phyloP scores from a whole-genome alignment of 2,888 invertebrate genomes.

The Apocheima hispidaria region DNA sequence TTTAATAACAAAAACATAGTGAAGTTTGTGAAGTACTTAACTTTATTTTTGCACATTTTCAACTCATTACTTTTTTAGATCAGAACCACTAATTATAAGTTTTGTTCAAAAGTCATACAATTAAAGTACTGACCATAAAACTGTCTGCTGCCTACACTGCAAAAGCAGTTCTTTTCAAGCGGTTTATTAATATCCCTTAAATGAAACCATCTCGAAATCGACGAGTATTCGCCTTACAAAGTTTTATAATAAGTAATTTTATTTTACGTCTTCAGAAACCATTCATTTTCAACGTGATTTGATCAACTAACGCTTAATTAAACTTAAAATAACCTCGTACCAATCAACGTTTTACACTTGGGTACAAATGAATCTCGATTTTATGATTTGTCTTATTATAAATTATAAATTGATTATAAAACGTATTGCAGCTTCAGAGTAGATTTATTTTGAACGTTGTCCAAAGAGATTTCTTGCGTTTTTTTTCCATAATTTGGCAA shows the following conservation, averaged over 20 bases:
- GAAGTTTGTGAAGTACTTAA: background rate
- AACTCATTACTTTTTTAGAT: background rate
- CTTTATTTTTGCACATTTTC: background rate
- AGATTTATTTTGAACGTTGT: too few species aligned
- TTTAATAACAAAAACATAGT: background rate
- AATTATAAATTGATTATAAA: too few species aligned
- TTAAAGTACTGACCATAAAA: background rate
- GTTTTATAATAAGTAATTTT: background rate
- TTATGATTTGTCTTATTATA: too few species aligned
- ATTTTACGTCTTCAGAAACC: background rate
- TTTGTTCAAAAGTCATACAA: background rate
- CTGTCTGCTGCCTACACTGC: background rate
- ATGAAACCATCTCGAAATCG: background rate
- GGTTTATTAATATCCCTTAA: conserved; percentile 4
- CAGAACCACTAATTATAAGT: background rate
- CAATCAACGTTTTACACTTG: too few species aligned
- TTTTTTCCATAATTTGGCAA: too few species aligned
- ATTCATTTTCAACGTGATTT: too few species aligned
- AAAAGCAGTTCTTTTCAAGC: background rate
- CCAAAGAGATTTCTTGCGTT: too few species aligned
- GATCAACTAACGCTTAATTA: too few species aligned
- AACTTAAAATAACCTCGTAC: too few species aligned
- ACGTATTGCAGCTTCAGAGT: too few species aligned
- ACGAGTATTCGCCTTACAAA: background rate
- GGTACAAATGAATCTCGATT: background rate